Evolutionary conservation across 2,113 vertebrate genomes (phyloP), one percentile per base, ranked within the genome.

Genomic region (Crocuta crocuta): DNA sequence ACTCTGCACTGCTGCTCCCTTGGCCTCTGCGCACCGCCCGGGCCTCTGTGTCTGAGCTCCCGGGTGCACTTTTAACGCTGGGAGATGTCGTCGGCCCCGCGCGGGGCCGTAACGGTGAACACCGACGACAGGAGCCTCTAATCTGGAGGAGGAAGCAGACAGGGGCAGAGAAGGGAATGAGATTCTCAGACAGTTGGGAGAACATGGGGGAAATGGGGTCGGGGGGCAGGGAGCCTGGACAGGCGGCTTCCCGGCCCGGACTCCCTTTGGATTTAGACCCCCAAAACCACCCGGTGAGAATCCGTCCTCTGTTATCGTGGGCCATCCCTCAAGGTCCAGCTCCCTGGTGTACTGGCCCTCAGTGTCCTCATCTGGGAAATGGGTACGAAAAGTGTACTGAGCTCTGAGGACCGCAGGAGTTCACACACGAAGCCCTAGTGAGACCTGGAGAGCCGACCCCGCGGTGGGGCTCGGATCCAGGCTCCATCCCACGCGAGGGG

Each of bases 191-290:
- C 48, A 93, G 23, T 0, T 10, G 50, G 28, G 35, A 43, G 76
- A 7, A 11, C 21, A 66, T 26, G 50, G 50, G 50, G 28, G 23
- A 0, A 2, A 1, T 0, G 0, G 71, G 33, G 26, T 1, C 17
- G 71, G 4, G 7, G 7, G 0, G 8, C n/a, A 13, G 5, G 43
- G 12, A 6, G 2, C 10, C 21, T 19, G 21, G n/a, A 24, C 39
- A 5, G 28, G 63, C 0, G 21, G 7, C 58, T 15, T n/a, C 10
- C 0, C 50, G 15, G 35, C 48, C 15, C 55, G 45, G 79, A 2
- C 87, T 45, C 81, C 9, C 0, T 5, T 0, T 11, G 50, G 21
- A 74, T 65, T 33, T 9, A 0, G 17, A 11, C 2, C 16, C 39
- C 53, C 65, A 45, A 53, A 23, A 58, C 23, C 17, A 4, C 58